A percentile compares a stretch with the other conserved stretches of the same genome.
These are phyloP conservation scores for Drosophila ezoana DNA, from an alignment of 2,888 invertebrate genomes.

Conservation along the genomic window DNA sequence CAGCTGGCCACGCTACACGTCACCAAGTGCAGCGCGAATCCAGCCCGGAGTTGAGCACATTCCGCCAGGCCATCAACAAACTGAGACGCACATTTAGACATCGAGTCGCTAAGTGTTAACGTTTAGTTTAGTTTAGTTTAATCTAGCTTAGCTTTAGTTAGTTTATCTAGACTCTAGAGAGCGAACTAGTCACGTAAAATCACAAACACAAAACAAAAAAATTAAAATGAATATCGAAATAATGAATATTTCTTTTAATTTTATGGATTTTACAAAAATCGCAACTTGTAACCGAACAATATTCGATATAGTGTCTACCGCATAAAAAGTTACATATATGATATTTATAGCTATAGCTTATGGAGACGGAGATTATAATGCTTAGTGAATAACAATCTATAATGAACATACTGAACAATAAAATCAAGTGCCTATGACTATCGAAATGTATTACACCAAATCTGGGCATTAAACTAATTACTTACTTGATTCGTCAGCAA, in stretches of 20 bases:
- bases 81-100: constrained; percentile 72
- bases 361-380: constrained; percentile 70
- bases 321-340: constrained; percentile 46
- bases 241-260: constrained; percentile 58
- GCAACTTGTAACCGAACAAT: constrained; percentile 59
- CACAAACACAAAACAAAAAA: constrained; percentile 42
- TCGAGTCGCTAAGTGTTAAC: constrained; percentile 65
- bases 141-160: constrained; percentile 36
- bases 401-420: background rate
- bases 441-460: too few species aligned
- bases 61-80: constrained; percentile 69
- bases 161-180: constrained; percentile 53
- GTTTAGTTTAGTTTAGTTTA: constrained; percentile 68
- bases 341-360: constrained; percentile 54
- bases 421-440: too few species aligned
- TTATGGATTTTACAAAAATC: constrained; percentile 77
- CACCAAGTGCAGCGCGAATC: constrained; percentile 48
- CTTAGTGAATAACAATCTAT: constrained; percentile 53
- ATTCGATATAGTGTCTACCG: constrained; percentile 52
- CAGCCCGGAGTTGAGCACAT: constrained; percentile 68
- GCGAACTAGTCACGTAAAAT: constrained; percentile 78
- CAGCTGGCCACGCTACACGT: constrained; percentile 62
- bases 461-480: too few species aligned
- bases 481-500: too few species aligned
- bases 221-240: constrained; percentile 35